Base-by-base conservation (phyloP, 2,113 vertebrate species). In the Rhabdomys dilectus region DNA sequence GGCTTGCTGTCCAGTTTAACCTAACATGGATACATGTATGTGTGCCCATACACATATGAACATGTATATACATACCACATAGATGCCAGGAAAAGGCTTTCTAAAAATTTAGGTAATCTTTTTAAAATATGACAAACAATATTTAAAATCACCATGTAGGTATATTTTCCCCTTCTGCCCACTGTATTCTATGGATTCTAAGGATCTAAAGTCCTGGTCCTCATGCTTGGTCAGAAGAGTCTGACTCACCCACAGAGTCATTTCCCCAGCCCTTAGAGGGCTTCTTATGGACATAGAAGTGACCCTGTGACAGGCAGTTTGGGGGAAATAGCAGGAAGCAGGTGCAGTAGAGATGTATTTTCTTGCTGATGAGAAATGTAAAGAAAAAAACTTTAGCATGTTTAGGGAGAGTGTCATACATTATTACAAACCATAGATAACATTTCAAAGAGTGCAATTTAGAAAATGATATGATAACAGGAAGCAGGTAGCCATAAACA, bases 41-140 rank as follows among this genome's bases (percentile, higher is more conserved):
- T 68, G 13, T 6, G 5, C 31, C 31, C 66, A 16, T 36, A 68
- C 2, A 36, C 31, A 6, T 68, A 36, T 68, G 64, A 68, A 15
- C 29, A 34, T 68, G 0, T 56, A 62, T 42, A 42, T 29, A 42
- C 24, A 42, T 84, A 15, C n/a, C 1, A 7, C 13, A 42, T 60
- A 42, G 29, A 86, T 48, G 39, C 42, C 29, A 66, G 84, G 31
- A 66, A 48, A 86, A 86, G 45, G 39, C 4, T 3, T 66, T 86
- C 60, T 66, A 53, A 93, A 93, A 95, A 85, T 36, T 91, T 60
- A 91, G 15, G 78, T 76, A n/a, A 53, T 24, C 45, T 85, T 89
- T 92, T 86, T 39, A 7, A 68, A 86, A 60, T 66, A 75, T 87
- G 17, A 80, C 9, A 89, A 58, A 48, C 31, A 84, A 24, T 19